phyloP scores from a whole-genome alignment of 2,113 vertebrate species.

The Periophthalmus modestus region DNA sequence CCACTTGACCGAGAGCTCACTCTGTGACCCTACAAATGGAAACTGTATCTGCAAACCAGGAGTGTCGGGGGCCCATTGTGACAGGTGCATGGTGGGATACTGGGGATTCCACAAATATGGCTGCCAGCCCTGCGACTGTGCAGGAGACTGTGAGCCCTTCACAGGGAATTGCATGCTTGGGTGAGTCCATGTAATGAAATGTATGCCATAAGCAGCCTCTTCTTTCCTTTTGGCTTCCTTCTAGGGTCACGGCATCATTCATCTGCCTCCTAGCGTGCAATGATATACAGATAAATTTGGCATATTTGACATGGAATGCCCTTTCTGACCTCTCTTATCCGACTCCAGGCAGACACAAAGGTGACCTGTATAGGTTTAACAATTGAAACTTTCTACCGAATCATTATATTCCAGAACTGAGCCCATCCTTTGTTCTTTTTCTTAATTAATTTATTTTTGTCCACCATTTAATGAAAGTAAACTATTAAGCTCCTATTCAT shows the following conservation, averaged over 20 bases:
- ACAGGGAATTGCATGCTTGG: constrained; percentile 87
- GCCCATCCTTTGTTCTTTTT: too few species aligned
- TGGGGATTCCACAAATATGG: constrained; percentile 92
- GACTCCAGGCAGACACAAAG: not conserved
- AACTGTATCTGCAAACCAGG: constrained; percentile 95
- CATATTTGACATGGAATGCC: not conserved
- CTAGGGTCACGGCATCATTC: not conserved
- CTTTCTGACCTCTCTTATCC: not conserved
- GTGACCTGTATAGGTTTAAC: not conserved
- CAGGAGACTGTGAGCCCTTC: constrained; percentile 87
- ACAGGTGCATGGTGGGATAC: constrained; percentile 92
- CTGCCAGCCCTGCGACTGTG: constrained; percentile 91
- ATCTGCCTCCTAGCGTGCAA: not conserved
- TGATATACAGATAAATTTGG: not conserved
- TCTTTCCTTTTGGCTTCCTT: not conserved
- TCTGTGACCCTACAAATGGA: constrained; percentile 87
- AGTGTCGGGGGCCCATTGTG: constrained; percentile 86
- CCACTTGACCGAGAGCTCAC: constrained; percentile 68
- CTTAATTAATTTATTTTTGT: too few species aligned
- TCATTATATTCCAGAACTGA: not conserved
- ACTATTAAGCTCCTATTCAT: too few species aligned
- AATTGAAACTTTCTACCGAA: not conserved
- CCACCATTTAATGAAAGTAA: too few species aligned
- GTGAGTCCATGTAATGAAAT: constrained; percentile 68
- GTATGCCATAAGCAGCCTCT: not conserved